A percentile compares a stretch with the other conserved stretches of the same genome.
Evolutionary conservation across 1,140 invertebrate species (phyloP).

Genomic region (Littorina saxatilis): DNA sequence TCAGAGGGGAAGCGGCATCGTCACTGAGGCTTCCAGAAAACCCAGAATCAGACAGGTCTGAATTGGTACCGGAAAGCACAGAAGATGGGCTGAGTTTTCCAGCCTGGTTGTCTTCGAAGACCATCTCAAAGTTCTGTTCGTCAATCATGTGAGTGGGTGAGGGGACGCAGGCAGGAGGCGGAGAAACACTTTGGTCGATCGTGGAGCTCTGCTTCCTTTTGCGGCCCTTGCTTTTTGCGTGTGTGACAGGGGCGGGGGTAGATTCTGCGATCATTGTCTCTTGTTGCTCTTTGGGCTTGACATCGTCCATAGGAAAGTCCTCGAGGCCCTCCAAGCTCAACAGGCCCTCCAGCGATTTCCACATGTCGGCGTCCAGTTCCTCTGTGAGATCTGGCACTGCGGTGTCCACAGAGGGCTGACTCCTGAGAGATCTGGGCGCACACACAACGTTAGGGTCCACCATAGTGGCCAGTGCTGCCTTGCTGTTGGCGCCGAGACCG

Average conservation of each 20-base stretch:
- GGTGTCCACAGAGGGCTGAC: background rate
- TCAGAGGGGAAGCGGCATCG: constrained; percentile 59
- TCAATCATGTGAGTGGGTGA: no score
- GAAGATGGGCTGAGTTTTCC: constrained; percentile 39
- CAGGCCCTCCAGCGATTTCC: constrained; percentile 9
- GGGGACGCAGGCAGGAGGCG: no score
- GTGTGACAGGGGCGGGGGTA: background rate
- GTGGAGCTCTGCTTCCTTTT: no score
- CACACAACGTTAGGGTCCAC: constrained; percentile 28
- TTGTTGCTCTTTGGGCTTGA: background rate
- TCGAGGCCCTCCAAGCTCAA: background rate
- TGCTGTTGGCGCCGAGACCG: background rate
- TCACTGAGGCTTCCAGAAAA: constrained; percentile 57
- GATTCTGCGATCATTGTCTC: background rate
- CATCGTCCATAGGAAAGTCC: background rate
- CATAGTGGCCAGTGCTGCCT: background rate
- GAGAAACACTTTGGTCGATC: no score
- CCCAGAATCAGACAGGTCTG: constrained; percentile 57
- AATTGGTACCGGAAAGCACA: constrained; percentile 50
- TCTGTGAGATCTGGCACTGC: background rate
- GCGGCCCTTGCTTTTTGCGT: no score
- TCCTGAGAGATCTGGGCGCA: background rate
- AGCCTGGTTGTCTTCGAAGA: background rate
- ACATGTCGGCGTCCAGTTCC: background rate
- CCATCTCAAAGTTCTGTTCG: no score